phyloP scores from a whole-genome alignment of 2,888 invertebrate genomes.

The Drosophila paramelanica region DNA sequence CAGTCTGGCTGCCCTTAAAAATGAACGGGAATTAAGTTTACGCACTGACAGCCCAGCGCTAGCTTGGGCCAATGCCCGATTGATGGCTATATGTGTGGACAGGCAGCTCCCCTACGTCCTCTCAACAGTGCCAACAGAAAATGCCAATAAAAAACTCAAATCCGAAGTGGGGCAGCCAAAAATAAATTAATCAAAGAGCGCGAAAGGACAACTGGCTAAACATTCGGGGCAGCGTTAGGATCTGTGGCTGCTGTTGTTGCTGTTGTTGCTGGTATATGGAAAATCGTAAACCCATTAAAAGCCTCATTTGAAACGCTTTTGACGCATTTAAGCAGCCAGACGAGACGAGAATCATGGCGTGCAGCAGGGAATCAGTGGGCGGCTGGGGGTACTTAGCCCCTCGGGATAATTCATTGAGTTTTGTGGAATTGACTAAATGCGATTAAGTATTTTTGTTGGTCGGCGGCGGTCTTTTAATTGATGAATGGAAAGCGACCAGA shows the following conservation, averaged over 20 bases:
- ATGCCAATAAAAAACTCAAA: conserved; percentile 29
- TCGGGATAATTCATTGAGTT: conserved; percentile 43
- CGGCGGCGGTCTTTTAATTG: conserved; percentile 59
- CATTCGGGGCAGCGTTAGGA: conserved; percentile 8
- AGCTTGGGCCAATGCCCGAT: conserved; percentile 20
- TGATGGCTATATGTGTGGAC: conserved; percentile 29
- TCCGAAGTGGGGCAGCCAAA: conserved; percentile 22
- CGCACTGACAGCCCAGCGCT: conserved; percentile 51
- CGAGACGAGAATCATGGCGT: neutral
- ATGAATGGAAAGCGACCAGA: conserved; percentile 34
- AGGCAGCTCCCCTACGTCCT: neutral
- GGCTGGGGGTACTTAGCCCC: conserved; percentile 11
- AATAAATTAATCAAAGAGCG: conserved; percentile 63
- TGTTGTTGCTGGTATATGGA: conserved; percentile 35
- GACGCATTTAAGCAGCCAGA: conserved; percentile 54
- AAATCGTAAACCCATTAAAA: conserved; percentile 77
- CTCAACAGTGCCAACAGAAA: conserved; percentile 2
- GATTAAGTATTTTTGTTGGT: conserved; percentile 47
- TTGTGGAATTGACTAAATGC: conserved; percentile 38
- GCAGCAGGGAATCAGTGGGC: neutral
- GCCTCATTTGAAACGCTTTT: conserved; percentile 77
- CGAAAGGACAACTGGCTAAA: conserved; percentile 41
- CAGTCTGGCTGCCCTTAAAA: conserved; percentile 35
- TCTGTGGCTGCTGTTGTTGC: conserved; percentile 5
- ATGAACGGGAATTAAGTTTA: conserved; percentile 38